phyloP scores from a whole-genome alignment of 2,888 invertebrate species.

The Machimus rusticus region DNA sequence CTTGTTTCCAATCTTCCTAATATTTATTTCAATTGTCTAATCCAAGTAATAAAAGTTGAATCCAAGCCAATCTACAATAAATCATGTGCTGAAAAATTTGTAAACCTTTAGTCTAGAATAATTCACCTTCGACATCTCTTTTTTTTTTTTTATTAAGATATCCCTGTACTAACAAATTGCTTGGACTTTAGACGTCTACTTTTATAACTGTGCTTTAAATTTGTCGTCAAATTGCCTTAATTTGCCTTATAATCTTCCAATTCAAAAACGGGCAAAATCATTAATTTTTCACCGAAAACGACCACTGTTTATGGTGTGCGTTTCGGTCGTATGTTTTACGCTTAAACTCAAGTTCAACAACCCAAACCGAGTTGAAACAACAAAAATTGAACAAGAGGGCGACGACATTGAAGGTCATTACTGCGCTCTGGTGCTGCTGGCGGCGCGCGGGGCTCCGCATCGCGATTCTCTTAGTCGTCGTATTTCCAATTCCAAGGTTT shows the following conservation, averaged over 20 bases:
- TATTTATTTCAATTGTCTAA: no score
- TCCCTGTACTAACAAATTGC: not conserved
- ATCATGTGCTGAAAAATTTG: no score
- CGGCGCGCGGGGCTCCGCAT: not conserved
- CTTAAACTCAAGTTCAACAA: constrained; percentile 4
- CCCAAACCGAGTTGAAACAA: not conserved
- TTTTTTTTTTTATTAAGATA: no score
- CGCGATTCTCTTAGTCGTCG: not conserved
- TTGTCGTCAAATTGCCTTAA: not conserved
- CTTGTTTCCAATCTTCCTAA: no score
- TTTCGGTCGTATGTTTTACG: not conserved
- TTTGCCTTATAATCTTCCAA: not conserved
- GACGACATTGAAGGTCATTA: constrained; percentile 34
- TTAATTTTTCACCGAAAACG: not conserved
- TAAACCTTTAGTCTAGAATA: not conserved
- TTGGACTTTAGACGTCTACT: not conserved
- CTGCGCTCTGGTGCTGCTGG: not conserved
- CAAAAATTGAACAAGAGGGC: constrained; percentile 28
- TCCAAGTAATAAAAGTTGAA: no score
- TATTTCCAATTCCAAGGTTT: not conserved
- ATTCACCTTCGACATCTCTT: not conserved
- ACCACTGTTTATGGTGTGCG: not conserved
- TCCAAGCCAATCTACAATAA: no score
- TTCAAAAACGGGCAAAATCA: not conserved
- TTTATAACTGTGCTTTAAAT: not conserved